phyloP scores from a whole-genome alignment of 2,888 invertebrate genomes.

The Pammene fasciana region DNA sequence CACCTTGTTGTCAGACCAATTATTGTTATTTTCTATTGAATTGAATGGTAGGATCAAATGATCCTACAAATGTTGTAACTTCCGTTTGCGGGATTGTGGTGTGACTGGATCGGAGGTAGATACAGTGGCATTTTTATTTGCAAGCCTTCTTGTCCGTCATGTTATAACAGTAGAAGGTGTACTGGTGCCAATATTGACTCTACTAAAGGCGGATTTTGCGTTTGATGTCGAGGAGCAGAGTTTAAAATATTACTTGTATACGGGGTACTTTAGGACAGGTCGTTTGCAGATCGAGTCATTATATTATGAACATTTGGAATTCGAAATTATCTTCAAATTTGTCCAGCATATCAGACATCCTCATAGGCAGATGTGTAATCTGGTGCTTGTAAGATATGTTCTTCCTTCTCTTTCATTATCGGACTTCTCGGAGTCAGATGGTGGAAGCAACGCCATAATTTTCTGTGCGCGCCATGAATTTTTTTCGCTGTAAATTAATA shows the following conservation, averaged over 20 bases:
- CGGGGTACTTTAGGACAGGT: constrained; percentile 1
- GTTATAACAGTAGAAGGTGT: constrained; percentile 20
- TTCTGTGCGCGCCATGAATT: neutral
- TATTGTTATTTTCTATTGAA: constrained; percentile 11
- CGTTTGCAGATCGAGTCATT: neutral
- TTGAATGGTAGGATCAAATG: constrained; percentile 1
- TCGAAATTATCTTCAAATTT: constrained; percentile 21
- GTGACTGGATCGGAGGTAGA: constrained; percentile 15
- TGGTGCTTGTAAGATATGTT: neutral
- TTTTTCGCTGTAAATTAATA: too few relatives aligned
- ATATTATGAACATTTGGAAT: constrained; percentile 12
- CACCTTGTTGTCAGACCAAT: neutral
- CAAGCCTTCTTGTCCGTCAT: constrained; percentile 9
- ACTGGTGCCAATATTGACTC: neutral
- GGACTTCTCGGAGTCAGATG: constrained; percentile 9
- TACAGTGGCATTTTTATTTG: neutral
- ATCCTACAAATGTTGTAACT: constrained; percentile 7
- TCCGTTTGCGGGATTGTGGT: constrained; percentile 18
- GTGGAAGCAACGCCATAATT: neutral
- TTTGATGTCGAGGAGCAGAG: neutral
- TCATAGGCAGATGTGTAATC: constrained; percentile 3
- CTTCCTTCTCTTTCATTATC: neutral
- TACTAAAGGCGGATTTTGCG: constrained; percentile 12
- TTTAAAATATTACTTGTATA: neutral
- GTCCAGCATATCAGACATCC: constrained; percentile 25